Evolutionary conservation across 2,797 vertebrate species (phyloP).

Genomic region (Spinibarbus caldwelli): DNA sequence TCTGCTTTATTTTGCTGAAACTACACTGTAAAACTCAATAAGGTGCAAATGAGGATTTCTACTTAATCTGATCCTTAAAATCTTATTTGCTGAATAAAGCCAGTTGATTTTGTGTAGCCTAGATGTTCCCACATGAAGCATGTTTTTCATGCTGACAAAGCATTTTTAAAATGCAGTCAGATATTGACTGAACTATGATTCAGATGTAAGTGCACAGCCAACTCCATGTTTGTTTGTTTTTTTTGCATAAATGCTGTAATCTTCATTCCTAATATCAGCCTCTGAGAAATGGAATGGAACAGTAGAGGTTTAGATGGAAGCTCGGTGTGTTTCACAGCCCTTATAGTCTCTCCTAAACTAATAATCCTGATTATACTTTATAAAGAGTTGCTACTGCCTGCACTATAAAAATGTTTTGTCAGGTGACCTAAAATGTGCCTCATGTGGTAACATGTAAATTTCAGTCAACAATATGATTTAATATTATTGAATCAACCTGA

Average conservation of each 20-base stretch:
- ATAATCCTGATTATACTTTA: conserved; percentile 2
- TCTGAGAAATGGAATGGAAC: background rate
- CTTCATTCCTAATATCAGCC: background rate
- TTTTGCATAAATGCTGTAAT: background rate
- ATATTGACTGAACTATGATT: background rate
- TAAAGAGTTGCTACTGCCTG: background rate
- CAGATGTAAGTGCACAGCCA: background rate
- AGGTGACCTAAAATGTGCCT: background rate
- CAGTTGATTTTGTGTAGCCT: background rate
- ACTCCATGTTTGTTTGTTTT: background rate
- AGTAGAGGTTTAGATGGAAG: background rate
- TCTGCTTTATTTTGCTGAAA: background rate
- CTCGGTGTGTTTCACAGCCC: background rate
- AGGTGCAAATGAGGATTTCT: background rate
- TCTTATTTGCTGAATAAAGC: background rate
- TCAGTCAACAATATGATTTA: background rate
- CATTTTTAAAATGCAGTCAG: background rate
- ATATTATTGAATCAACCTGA: background rate
- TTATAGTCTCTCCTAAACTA: background rate
- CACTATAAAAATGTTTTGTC: background rate
- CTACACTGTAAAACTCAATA: background rate
- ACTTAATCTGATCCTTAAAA: background rate
- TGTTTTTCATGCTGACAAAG: background rate
- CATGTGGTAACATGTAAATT: no score
- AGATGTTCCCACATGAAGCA: background rate